Base-by-base conservation (phyloP, 2,888 invertebrate genomes). In the Eupithecia insigniata region DNA sequence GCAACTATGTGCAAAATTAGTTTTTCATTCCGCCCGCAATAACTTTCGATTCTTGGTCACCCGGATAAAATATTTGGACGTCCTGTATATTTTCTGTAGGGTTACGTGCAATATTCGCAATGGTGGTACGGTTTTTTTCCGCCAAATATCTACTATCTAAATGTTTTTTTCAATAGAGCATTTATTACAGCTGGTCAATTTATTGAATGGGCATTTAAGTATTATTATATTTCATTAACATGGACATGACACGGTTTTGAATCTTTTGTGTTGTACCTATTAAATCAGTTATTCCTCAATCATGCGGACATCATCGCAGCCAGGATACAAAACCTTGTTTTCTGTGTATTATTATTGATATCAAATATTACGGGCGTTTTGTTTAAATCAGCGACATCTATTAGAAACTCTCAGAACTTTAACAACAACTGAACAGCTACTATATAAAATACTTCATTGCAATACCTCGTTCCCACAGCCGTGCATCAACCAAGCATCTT, bases 181-280 rank as follows among this genome's bases (percentile, higher is more conserved):
- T 55, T 55, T 55, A 55, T 34, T 62, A 34, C 18, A 62, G 61
- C 34, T 62, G 61, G 61, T 61, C 61, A 62, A n/a, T 12, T 18
- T n/a, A 62, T 32, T 62, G 61, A 61, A 61, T 32, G 4, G 58
- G n/a, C 14, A 1, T 26, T 51, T 55, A n/a, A n/a, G n/a, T n/a
- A n/a, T n/a, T n/a, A n/a, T n/a, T n/a, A n/a, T n/a, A n/a, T n/a
- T n/a, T n/a, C n/a, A 36, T 12, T 36, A 36, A 36, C 36, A 36
- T 30, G 30, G 2, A 30, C 30, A 30, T 30, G 5, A 5, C 5
- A 30, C 30, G 30, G 2, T 30, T 30, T 30, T n/a, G n/a, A n/a
- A n/a, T n/a, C n/a, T n/a, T n/a, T n/a, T n/a, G n/a, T n/a, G n/a
- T n/a, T n/a, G n/a, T n/a, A n/a, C n/a, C n/a, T n/a, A 1, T 39